Evolutionary conservation across 2,113 vertebrate species (phyloP).

Genomic region (Tor tambroides): DNA sequence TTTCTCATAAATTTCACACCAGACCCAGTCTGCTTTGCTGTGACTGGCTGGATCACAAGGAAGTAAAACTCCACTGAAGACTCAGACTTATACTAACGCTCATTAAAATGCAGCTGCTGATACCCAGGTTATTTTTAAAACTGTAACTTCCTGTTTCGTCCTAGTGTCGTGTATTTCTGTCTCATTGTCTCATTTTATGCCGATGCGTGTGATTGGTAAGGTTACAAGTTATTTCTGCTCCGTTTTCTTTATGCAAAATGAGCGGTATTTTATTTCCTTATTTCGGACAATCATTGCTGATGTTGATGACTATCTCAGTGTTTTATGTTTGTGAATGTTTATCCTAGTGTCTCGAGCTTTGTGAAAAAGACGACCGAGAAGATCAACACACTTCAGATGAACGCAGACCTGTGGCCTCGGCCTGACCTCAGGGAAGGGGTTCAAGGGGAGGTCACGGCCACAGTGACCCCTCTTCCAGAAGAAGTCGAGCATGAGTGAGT

Average conservation of each 20-base stretch:
- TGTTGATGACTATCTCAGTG: not conserved
- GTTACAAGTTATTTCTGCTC: not conserved
- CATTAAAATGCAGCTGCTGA: conserved; percentile 54
- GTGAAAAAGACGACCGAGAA: conserved; percentile 96
- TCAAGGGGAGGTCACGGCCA: conserved; percentile 68
- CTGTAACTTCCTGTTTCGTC: conserved; percentile 68
- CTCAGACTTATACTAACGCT: not conserved
- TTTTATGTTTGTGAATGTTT: not conserved
- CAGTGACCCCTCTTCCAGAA: conserved; percentile 62
- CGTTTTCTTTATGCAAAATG: not conserved
- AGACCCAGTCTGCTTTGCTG: conserved; percentile 1
- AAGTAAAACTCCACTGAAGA: conserved; percentile 35
- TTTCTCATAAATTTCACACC: conserved; percentile 12
- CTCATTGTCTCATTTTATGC: conserved; percentile 55
- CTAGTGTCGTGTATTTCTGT: conserved; percentile 31
- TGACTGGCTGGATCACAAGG: conserved; percentile 18
- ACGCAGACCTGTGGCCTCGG: conserved; percentile 82
- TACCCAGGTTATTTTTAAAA: conserved; percentile 17
- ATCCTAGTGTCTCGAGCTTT: conserved; percentile 94
- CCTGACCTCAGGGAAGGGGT: conserved; percentile 79
- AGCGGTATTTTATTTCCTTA: not conserved
- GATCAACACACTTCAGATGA: conserved; percentile 92
- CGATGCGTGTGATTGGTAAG: conserved; percentile 16
- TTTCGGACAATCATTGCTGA: not conserved
- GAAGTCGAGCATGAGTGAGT: conserved; percentile 83